A percentile compares a stretch with the other conserved stretches of the same genome.
Evolutionary conservation across 2,888 invertebrate species (phyloP).

Genomic region (Ectobius pallidus): DNA sequence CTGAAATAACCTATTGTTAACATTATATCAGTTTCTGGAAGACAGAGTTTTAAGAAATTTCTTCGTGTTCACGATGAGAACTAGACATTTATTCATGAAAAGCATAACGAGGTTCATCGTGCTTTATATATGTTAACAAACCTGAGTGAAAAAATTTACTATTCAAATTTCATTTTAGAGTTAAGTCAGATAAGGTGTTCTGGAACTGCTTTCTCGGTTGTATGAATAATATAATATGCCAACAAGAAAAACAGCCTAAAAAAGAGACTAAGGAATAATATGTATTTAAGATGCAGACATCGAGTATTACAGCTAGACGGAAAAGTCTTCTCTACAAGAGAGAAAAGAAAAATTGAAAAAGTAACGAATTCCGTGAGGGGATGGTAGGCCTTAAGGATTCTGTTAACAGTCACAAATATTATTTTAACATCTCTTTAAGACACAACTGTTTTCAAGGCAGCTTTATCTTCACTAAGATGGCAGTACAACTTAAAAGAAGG

Average conservation of each 20-base stretch:
- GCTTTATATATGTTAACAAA: too few species aligned
- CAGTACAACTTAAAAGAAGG: too few species aligned
- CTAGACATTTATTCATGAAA: not conserved
- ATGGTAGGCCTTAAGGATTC: not conserved
- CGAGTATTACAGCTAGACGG: not conserved
- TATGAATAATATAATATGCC: conserved; percentile 8
- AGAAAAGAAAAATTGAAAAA: not conserved
- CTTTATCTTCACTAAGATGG: too few species aligned
- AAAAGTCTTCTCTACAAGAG: not conserved
- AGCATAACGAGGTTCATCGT: not conserved
- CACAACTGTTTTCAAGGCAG: too few species aligned
- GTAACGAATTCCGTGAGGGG: not conserved
- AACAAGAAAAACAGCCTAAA: too few species aligned
- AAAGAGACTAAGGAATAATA: not conserved
- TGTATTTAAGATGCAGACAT: not conserved
- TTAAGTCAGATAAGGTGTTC: conserved; percentile 3
- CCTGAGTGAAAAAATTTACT: not conserved
- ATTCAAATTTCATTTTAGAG: conserved; percentile 4
- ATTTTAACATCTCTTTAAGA: not conserved
- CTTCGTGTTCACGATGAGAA: not conserved
- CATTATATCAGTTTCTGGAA: not conserved
- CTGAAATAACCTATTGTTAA: too few species aligned
- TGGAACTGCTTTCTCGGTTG: not conserved
- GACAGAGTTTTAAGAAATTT: not conserved
- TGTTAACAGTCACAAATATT: not conserved